Evolutionary conservation across 2,113 vertebrate species (phyloP).

Genomic region (Gallinago undulata): DNA sequence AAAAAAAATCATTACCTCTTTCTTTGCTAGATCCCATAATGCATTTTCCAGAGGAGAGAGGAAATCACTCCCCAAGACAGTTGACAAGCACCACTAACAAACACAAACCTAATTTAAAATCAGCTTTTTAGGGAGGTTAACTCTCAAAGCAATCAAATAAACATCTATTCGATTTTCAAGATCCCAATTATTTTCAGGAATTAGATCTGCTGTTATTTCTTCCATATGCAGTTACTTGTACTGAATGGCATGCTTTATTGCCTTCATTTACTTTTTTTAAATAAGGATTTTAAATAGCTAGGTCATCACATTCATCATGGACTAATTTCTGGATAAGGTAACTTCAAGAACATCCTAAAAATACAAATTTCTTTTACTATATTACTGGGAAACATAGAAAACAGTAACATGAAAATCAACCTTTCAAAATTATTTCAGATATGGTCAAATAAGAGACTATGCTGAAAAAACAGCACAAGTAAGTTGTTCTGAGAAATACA

Average conservation of each 20-base stretch:
- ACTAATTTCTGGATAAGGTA: neutral
- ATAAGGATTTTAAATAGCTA: neutral
- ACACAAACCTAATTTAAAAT: neutral
- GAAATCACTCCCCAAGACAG: neutral
- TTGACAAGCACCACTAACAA: neutral
- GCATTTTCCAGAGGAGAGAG: neutral
- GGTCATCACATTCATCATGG: neutral
- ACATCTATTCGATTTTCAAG: neutral
- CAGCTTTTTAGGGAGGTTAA: neutral
- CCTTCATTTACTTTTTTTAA: neutral
- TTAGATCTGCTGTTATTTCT: slow-evolving; percentile 5
- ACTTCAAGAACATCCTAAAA: neutral
- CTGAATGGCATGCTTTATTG: neutral
- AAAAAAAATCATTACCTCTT: neutral
- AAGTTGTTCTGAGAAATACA: neutral
- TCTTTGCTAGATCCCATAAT: neutral
- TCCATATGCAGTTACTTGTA: neutral
- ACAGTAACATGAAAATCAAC: neutral
- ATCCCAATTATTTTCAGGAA: neutral
- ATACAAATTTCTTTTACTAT: neutral
- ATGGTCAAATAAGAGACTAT: neutral
- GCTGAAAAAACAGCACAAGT: neutral
- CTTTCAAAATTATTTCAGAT: neutral
- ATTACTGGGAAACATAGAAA: neutral
- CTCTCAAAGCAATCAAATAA: slow-evolving; percentile 32